These are phyloP conservation scores for Embiotoca jacksoni DNA, from an alignment of 2,113 vertebrate genomes.

Conservation along the genomic window DNA sequence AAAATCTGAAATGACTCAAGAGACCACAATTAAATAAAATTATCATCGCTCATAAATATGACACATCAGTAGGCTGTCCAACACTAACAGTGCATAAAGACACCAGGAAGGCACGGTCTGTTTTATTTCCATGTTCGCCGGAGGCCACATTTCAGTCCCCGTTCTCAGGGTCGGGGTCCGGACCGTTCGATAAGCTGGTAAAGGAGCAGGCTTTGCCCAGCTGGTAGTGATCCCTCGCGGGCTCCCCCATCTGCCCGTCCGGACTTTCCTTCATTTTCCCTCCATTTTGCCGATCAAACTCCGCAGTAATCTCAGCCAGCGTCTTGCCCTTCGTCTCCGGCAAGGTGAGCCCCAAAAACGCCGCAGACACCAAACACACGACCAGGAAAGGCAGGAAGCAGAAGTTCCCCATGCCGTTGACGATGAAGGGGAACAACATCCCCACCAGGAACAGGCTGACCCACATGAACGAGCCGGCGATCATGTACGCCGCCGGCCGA, in stretches of 20 bases:
- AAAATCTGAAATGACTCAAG: no score
- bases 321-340: conserved; percentile 94
- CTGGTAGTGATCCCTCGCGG: neutral
- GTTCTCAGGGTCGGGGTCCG: neutral
- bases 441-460: conserved; percentile 87
- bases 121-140: neutral
- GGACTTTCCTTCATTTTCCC: neutral
- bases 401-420: conserved; percentile 83
- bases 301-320: conserved; percentile 88
- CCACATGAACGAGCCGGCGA: conserved; percentile 90
- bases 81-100: conserved; percentile 4
- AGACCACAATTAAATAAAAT: no score
- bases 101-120: neutral
- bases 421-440: conserved; percentile 89
- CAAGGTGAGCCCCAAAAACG: conserved; percentile 85
- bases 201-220: conserved; percentile 40
- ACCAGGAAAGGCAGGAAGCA: conserved; percentile 90
- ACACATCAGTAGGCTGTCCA: neutral
- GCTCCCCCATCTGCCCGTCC: neutral
- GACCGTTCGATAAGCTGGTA: neutral
- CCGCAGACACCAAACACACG: conserved; percentile 84
- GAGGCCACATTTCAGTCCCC: neutral
- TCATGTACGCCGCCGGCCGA: conserved; percentile 90
- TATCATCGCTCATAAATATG: neutral
- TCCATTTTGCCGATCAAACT: conserved; percentile 81